Conservation (phyloP, 92 coral and sea anemone genomes). For the Porites cylindrica region DNA sequence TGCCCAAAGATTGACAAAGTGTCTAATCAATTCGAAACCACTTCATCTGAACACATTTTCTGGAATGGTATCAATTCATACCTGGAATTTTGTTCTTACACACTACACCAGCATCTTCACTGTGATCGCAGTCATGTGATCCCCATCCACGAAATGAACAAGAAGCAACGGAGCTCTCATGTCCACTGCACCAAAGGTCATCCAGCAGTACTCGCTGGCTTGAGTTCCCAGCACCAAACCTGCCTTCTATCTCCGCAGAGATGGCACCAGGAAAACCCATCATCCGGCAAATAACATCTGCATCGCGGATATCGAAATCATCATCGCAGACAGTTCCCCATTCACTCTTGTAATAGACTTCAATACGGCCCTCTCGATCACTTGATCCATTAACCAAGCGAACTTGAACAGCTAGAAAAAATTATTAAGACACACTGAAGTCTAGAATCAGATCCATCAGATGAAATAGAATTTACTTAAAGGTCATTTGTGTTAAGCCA, state of each 20-base stretch:
- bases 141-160: conserved; percentile 68
- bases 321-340: conserved; percentile 78
- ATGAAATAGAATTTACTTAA: background rate
- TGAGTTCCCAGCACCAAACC: conserved; percentile 46
- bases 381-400: conserved; percentile 61
- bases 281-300: conserved; percentile 72
- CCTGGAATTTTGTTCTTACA: conserved; percentile 53
- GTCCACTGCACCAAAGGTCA: conserved; percentile 64
- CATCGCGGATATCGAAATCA: conserved; percentile 59
- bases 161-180: conserved; percentile 47
- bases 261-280: conserved; percentile 63
- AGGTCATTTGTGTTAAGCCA: too few species aligned
- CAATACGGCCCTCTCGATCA: conserved; percentile 63
- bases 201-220: conserved; percentile 49
- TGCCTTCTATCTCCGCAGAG: conserved; percentile 36
- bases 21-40: background rate
- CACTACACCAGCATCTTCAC: conserved; percentile 67
- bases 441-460: background rate
- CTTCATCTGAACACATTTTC: background rate
- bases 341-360: conserved; percentile 48
- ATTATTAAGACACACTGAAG: background rate
- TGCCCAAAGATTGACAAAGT: too few species aligned
- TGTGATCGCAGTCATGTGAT: conserved; percentile 56
- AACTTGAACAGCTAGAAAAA: conserved; percentile 36
- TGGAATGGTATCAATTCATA: background rate